Conservation (phyloP, 2,888 invertebrate genomes). For the Platycheirus albimanus region DNA sequence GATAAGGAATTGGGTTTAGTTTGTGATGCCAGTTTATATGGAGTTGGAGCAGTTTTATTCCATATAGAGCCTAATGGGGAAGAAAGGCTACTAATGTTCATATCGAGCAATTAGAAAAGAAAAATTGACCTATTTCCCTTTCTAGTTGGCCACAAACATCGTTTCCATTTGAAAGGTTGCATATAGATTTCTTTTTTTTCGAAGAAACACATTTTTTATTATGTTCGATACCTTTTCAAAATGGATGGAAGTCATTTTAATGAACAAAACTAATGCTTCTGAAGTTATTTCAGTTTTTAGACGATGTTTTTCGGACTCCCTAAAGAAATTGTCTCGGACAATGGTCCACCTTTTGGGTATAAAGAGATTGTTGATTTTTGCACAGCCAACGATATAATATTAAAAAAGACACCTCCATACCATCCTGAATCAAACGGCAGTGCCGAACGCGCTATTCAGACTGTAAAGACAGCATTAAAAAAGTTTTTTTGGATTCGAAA, state of each 20-base stretch:
- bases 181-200: not conserved
- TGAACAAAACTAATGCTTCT: constrained; percentile 8
- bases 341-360: no score
- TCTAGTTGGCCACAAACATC: constrained; percentile 34
- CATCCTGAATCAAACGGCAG: constrained; percentile 74
- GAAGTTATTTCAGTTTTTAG: constrained; percentile 1
- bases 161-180: no score
- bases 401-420: constrained; percentile 46
- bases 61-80: no score
- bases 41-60: no score
- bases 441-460: constrained; percentile 75
- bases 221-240: constrained; percentile 26
- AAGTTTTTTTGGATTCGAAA: constrained; percentile 17
- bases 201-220: constrained; percentile 17
- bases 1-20: constrained; percentile 35
- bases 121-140: constrained; percentile 15
- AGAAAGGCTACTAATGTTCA: no score
- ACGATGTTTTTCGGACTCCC: constrained; percentile 20
- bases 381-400: constrained; percentile 24
- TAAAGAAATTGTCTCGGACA: no score
- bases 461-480: constrained; percentile 55
- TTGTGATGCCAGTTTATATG: constrained; percentile 40
- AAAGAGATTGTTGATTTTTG: no score
- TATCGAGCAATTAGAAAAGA: constrained; percentile 29
- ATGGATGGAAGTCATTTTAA: constrained; percentile 29